These are phyloP conservation scores for Tympanuchus pallidicinctus DNA, from an alignment of 2,113 vertebrate species.

Conservation along the genomic window DNA sequence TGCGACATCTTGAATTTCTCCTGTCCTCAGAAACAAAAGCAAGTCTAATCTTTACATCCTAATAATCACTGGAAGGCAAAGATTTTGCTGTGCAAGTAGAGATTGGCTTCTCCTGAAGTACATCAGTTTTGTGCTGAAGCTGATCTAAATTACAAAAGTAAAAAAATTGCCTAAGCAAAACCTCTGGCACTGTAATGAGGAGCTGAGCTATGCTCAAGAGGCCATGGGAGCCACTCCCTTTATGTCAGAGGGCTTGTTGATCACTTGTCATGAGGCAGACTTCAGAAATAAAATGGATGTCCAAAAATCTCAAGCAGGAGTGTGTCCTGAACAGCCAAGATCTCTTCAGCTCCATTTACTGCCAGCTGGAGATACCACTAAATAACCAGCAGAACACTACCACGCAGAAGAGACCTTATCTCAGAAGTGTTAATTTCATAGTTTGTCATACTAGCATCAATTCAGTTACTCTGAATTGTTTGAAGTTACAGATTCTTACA, in stretches of 20 bases:
- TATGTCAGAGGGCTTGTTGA: neutral
- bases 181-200: neutral
- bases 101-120: neutral
- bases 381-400: neutral
- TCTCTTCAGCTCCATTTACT: slow-evolving; percentile 2
- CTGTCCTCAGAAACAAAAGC: neutral
- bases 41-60: neutral
- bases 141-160: neutral
- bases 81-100: neutral
- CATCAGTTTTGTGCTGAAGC: neutral
- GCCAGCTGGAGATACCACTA: neutral
- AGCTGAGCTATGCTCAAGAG: neutral
- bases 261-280: neutral
- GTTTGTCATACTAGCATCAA: neutral
- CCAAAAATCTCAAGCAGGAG: neutral
- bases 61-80: neutral
- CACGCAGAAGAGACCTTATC: neutral
- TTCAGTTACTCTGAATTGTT: neutral
- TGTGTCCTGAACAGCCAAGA: neutral
- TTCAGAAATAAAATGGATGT: neutral
- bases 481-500: neutral
- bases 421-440: neutral
- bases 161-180: neutral
- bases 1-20: neutral
- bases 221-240: neutral